phyloP scores from a whole-genome alignment of 2,888 invertebrate species.

The Drosophila prostipennis region DNA sequence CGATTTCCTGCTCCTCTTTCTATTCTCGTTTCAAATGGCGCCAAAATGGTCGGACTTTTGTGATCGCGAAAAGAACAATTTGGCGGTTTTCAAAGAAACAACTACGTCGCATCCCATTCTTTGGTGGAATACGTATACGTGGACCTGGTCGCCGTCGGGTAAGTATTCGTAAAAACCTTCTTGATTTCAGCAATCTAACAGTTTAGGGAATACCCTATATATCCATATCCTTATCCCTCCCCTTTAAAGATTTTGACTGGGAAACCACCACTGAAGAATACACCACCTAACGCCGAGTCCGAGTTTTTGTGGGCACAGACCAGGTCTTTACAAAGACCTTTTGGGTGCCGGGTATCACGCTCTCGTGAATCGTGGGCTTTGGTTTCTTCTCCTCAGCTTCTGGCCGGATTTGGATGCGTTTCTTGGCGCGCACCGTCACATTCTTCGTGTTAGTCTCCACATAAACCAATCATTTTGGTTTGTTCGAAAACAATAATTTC shows the following conservation, averaged over 20 bases:
- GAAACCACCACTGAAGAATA: not conserved
- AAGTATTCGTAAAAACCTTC: not conserved
- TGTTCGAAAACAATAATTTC: too few relatives aligned
- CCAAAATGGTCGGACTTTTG: constrained; percentile 58
- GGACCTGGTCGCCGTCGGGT: not conserved
- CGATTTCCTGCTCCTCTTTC: constrained; percentile 57
- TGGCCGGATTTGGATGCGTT: constrained; percentile 77
- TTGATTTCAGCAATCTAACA: too few relatives aligned
- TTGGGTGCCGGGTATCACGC: constrained; percentile 90
- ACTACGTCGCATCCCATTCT: not conserved
- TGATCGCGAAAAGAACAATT: constrained; percentile 9
- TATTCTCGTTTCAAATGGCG: constrained; percentile 51
- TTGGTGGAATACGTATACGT: not conserved
- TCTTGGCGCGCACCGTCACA: constrained; percentile 88
- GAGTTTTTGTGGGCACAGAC: constrained; percentile 99
- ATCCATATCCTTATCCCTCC: too few relatives aligned
- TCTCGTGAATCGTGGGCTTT: constrained; percentile 85
- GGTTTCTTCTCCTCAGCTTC: constrained; percentile 6
- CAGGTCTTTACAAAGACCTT: constrained; percentile 95
- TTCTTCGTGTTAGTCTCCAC: too few relatives aligned
- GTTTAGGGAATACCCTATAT: too few relatives aligned
- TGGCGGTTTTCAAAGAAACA: not conserved
- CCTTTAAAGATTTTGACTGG: not conserved
- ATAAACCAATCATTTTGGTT: too few relatives aligned
- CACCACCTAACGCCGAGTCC: constrained; percentile 87